Evolutionary conservation across 2,113 vertebrate species (phyloP), one percentile per base, ranked within the genome.

Genomic region (Stercorarius parasiticus): DNA sequence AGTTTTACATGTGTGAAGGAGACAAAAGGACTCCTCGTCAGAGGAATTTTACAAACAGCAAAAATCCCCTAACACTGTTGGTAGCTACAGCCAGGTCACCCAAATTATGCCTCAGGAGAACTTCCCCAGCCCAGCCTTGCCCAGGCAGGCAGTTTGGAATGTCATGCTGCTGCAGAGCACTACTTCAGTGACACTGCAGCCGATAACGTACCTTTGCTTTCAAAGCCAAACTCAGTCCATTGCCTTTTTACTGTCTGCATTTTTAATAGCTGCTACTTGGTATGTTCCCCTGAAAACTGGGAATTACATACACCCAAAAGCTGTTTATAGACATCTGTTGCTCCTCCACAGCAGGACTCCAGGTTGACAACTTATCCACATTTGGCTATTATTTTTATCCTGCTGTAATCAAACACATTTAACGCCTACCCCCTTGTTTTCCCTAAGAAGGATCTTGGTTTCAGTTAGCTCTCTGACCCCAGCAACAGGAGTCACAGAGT

Each of bases 351-450:
- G 86, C 83, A 94, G 88, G 83, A 78, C 49, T 79, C 66, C 88
- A 93, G 73, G 89, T 91, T 94, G 84, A 87, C 34, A 29, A 47
- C 65, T 94, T 87, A 91, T 6, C 65, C 52, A 53, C 11, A 8
- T 85, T n/a, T 91, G 77, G 67, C 89, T 89, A 72, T 84, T 96
- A 89, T 84, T 96, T 96, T 96, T 94, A 96, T 82, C 83, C 84
- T 84, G 36, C 69, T 64, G 83, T 61, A 96, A 91, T 85, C 93
- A 91, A 86, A 94, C 64, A 74, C 61, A 81, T 71, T n/a, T 66
- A 78, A 83, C 76, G 67, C 40, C 72, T 81, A 66, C 42, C 64
- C 38, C n/a, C 38, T 49, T 86, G 80, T 77, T 69, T 79, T 61
- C 20, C 59, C 45, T 21, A 14, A 25, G 43, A 87, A 87, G 56